Evolutionary conservation across 2,797 vertebrate genomes (phyloP).

Genomic region (Hydrocynus forskahlii): DNA sequence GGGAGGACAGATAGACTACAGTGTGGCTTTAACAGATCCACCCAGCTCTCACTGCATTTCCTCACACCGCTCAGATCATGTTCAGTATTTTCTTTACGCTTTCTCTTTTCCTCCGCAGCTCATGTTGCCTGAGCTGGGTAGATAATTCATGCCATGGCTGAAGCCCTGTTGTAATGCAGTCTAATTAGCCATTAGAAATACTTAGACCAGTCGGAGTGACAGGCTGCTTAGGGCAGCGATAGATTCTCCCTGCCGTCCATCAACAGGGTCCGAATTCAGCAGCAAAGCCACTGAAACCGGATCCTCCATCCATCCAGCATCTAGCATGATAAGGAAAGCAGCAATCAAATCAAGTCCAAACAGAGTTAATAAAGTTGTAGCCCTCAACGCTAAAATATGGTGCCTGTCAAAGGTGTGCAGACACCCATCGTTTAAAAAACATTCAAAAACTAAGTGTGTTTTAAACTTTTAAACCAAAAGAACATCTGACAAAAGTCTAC

Average conservation of each 20-base stretch:
- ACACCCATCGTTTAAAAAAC: too few species aligned
- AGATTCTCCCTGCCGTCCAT: slow-evolving; percentile 31
- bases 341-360: slow-evolving; percentile 9
- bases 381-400: neutral
- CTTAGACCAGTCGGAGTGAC: slow-evolving; percentile 53
- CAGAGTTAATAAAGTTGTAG: neutral
- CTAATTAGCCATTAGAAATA: slow-evolving; percentile 73
- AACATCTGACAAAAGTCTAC: too few species aligned
- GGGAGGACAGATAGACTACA: slow-evolving; percentile 70
- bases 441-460: too few species aligned
- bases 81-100: slow-evolving; percentile 76
- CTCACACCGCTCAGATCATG: slow-evolving; percentile 67
- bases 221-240: slow-evolving; percentile 37
- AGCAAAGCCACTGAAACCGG: slow-evolving; percentile 8
- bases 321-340: slow-evolving; percentile 19
- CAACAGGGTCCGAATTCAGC: slow-evolving; percentile 32
- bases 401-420: neutral
- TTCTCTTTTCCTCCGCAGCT: slow-evolving; percentile 63
- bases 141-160: slow-evolving; percentile 78
- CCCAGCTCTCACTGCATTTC: slow-evolving; percentile 14
- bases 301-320: neutral
- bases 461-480: too few species aligned
- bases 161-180: slow-evolving; percentile 65
- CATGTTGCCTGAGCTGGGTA: slow-evolving; percentile 73
- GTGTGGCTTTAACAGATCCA: slow-evolving; percentile 66